Base-by-base conservation (phyloP, 2,888 invertebrate species). In the Habroteleia sp. region DNA sequence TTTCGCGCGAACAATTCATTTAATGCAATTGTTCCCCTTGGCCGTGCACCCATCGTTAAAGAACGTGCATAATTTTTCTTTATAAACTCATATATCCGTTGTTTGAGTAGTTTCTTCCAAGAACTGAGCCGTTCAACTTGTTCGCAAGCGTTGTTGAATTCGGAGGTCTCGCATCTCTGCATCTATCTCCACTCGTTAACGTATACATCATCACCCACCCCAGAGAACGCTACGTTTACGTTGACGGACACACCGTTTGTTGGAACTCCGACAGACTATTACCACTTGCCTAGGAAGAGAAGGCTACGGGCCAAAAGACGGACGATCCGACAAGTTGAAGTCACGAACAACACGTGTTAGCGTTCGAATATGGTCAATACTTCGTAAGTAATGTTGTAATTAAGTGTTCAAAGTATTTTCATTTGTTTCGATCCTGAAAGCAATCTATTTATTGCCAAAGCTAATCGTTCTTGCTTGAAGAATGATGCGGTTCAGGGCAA, bases 181-280 rank as follows among this genome's bases (percentile, higher is more conserved):
- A 62, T 48, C 48, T 39, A 62, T 62, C 48, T 62, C 58, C 46
- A 60, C 58, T 60, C 44, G 48, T 50, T 63, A 63, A 39, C 35
- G 31, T 50, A 39, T 63, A 50, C 50, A 63, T 48, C 56, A 56
- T 56, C 42, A 33, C 56, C 56, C 56, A 56, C 48, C 62, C 44
- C 44, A 33, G 33, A 42, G 58, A 58, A 42, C 42, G 17, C 37
- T 60, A 37, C 46, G 46, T 60, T 60, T 42, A 60, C 46, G 60
- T 27, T 46, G 46, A 60, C 60, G 60, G 60, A 60, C 46, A 46
- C 46, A 46, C 46, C 60, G 46, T 60, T 60, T 37, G 46, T 37
- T 60, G 46, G 16, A 60, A 60, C 60, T 46, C 46, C 46, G 46
- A 60, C 60, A 37, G 46, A 60, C 60, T 60, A 60, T 60, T 46